phyloP scores from a whole-genome alignment of 1,140 invertebrate species.

The Trypoxylus dichotomus region DNA sequence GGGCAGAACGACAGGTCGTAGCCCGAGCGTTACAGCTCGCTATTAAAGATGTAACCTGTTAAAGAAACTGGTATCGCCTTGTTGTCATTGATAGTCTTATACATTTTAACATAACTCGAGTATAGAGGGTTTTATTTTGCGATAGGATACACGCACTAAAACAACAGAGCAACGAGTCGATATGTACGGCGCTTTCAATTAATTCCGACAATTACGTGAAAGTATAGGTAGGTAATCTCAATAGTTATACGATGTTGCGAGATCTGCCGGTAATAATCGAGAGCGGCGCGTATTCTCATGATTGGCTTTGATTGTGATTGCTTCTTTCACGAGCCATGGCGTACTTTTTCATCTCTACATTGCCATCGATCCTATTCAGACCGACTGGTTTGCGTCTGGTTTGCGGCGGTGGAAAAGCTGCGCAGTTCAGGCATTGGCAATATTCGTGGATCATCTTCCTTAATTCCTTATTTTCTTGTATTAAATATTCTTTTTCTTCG shows the following conservation, averaged over 20 bases:
- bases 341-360: background rate
- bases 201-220: too few species aligned
- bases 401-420: conserved; percentile 7
- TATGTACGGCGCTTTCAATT: background rate
- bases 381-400: background rate
- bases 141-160: background rate
- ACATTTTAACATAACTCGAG: background rate
- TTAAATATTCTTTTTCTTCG: conserved; percentile 45
- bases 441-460: conserved; percentile 39
- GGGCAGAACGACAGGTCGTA: background rate
- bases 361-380: background rate
- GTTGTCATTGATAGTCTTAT: background rate
- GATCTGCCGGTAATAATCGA: too few species aligned
- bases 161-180: background rate
- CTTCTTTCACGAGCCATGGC: background rate
- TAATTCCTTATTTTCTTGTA: conserved; percentile 41
- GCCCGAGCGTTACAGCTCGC: background rate
- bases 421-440: conserved; percentile 43
- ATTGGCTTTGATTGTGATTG: background rate
- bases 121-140: background rate
- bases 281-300: too few species aligned
- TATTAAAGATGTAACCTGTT: background rate
- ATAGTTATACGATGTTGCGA: too few species aligned
- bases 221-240: too few species aligned
- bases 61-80: background rate